These are phyloP conservation scores for Pharmacophagus antenor DNA, from an alignment of 2,888 invertebrate genomes.

Conservation along the genomic window DNA sequence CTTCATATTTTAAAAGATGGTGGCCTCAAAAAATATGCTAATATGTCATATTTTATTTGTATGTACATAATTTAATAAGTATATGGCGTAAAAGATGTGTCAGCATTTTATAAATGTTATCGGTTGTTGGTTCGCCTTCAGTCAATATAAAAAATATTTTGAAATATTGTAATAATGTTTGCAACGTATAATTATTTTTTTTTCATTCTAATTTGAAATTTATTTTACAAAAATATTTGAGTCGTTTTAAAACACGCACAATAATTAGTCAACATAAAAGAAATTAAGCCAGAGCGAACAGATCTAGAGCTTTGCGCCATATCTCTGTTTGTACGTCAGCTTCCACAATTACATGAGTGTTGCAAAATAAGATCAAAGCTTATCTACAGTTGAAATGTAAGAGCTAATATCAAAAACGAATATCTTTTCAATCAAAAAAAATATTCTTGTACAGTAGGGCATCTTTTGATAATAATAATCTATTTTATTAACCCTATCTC, in stretches of 20 bases:
- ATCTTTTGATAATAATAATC: neutral
- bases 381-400: neutral
- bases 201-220: neutral
- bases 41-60: too few species aligned
- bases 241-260: conserved; percentile 3
- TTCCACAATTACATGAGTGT: conserved; percentile 5
- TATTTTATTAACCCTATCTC: too few species aligned
- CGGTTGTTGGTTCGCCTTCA: too few species aligned
- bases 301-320: conserved; percentile 15
- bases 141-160: too few species aligned
- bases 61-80: too few species aligned
- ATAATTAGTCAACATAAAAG: conserved; percentile 20
- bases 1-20: too few species aligned
- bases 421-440: neutral
- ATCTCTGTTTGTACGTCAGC: neutral
- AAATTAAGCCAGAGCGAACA: conserved; percentile 5
- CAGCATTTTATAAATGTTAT: too few species aligned
- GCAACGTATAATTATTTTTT: neutral
- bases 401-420: neutral
- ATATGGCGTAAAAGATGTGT: too few species aligned
- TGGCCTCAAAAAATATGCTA: too few species aligned
- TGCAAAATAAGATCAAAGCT: conserved; percentile 18
- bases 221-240: neutral
- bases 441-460: neutral
- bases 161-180: too few species aligned